Evolutionary conservation across 2,888 invertebrate genomes (phyloP).

Genomic region (Drosophila macrospina): DNA sequence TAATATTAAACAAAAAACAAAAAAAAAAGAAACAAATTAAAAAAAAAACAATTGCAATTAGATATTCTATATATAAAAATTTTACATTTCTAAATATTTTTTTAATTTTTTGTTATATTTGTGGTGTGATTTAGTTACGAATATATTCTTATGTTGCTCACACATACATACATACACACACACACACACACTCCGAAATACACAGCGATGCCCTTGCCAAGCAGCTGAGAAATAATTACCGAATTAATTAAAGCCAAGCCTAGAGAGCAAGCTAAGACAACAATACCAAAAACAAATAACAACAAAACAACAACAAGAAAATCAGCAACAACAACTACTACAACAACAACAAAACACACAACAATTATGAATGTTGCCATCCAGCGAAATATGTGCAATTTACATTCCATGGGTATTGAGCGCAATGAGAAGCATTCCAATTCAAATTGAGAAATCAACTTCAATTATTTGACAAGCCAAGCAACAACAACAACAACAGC

Average conservation of each 20-base stretch:
- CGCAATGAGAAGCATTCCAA: conserved; percentile 16
- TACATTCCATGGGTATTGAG: conserved; percentile 23
- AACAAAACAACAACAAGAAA: conserved; percentile 21
- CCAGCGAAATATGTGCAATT: conserved; percentile 78
- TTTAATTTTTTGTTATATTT: conserved; percentile 37
- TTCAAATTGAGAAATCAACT: conserved; percentile 15
- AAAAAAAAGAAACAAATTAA: conserved; percentile 22
- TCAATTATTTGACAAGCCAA: conserved; percentile 28
- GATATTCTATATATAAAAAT: conserved; percentile 59
- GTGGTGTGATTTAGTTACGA: conserved; percentile 37
- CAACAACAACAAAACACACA: conserved; percentile 12
- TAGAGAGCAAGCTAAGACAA: conserved; percentile 21
- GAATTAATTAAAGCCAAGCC: conserved; percentile 29
- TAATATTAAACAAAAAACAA: conserved; percentile 33
- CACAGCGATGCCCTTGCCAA: conserved; percentile 37
- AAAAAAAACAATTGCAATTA: conserved; percentile 57
- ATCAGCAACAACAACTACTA: conserved; percentile 2
- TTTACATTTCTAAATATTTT: conserved; percentile 49
- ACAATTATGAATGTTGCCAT: conserved; percentile 77
- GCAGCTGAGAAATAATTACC: conserved; percentile 32
- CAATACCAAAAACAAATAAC: neutral
- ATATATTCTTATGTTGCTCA: conserved; percentile 56
- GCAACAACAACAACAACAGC: conserved; percentile 31
- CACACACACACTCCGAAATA: conserved; percentile 21
- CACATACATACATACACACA: conserved; percentile 29